Percentiles rank a stretch among this genome's conserved stretches.
phyloP scores from a whole-genome alignment of 2,888 invertebrate genomes.

The Trachelus tabidus region DNA sequence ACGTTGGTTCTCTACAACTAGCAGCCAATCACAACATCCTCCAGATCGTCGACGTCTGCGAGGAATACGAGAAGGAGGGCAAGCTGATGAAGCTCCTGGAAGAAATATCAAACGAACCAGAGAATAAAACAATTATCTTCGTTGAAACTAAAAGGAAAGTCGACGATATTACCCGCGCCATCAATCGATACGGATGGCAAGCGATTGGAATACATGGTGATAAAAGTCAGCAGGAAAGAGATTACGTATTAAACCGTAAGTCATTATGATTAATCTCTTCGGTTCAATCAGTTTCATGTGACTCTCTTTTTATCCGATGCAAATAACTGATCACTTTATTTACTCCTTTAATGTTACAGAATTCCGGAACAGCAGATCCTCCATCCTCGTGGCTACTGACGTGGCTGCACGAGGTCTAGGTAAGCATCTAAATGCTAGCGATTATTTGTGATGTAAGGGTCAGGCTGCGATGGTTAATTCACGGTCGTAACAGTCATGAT shows the following conservation, averaged over 20 bases:
- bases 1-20: constrained; percentile 74
- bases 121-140: constrained; percentile 76
- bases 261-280: constrained; percentile 5
- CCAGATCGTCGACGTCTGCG: constrained; percentile 75
- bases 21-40: constrained; percentile 79
- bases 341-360: constrained; percentile 48
- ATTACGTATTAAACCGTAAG: constrained; percentile 71
- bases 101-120: constrained; percentile 72
- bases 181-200: constrained; percentile 71
- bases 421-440: constrained; percentile 56
- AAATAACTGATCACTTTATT: not conserved
- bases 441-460: constrained; percentile 61
- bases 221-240: constrained; percentile 74
- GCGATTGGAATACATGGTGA: constrained; percentile 75
- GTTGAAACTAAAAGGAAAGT: constrained; percentile 77
- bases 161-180: constrained; percentile 72
- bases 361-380: constrained; percentile 70
- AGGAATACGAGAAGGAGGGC: constrained; percentile 72
- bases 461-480: constrained; percentile 66
- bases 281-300: not conserved
- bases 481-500: constrained; percentile 51
- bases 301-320: not conserved
- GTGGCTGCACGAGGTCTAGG: constrained; percentile 75
- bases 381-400: constrained; percentile 75
- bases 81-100: constrained; percentile 72